phyloP scores from a whole-genome alignment of 2,797 vertebrate genomes.

The Petrocephalus sullivani region DNA sequence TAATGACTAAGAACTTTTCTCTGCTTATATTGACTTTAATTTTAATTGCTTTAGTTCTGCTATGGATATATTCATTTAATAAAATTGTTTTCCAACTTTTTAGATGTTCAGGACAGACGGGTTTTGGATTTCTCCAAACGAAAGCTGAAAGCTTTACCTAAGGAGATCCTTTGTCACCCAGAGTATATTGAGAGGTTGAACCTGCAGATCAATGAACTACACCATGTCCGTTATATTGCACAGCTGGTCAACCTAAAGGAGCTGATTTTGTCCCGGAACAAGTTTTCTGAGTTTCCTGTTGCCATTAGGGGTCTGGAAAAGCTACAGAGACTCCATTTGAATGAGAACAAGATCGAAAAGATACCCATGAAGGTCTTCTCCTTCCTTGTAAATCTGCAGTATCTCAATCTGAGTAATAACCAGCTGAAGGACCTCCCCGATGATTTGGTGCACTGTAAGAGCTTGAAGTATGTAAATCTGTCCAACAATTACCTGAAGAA shows the following conservation, averaged over 20 bases:
- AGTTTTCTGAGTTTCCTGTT: slow-evolving; percentile 95
- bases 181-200: slow-evolving; percentile 35
- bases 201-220: slow-evolving; percentile 45
- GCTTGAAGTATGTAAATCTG: slow-evolving; percentile 60
- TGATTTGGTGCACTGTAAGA: slow-evolving; percentile 84
- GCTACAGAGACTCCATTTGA: slow-evolving; percentile 88
- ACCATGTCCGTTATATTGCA: slow-evolving; percentile 28
- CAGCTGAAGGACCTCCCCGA: slow-evolving; percentile 82
- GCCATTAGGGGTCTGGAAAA: slow-evolving; percentile 90
- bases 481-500: slow-evolving; percentile 87
- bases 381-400: slow-evolving; percentile 82
- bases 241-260: slow-evolving; percentile 78
- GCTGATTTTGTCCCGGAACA: slow-evolving; percentile 93
- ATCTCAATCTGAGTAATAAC: slow-evolving; percentile 94
- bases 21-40: neutral
- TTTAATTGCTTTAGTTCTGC: neutral
- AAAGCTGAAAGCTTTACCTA: slow-evolving; percentile 42
- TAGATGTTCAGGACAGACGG: slow-evolving; percentile 30
- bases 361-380: slow-evolving; percentile 92
- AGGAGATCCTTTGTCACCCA: slow-evolving; percentile 27
- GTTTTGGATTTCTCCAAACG: slow-evolving; percentile 37
- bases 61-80: neutral
- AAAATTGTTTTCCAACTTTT: neutral
- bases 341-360: slow-evolving; percentile 94
- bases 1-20: neutral